Base-by-base conservation (phyloP, 2,113 vertebrate genomes). In the Planiliza haematocheilus region DNA sequence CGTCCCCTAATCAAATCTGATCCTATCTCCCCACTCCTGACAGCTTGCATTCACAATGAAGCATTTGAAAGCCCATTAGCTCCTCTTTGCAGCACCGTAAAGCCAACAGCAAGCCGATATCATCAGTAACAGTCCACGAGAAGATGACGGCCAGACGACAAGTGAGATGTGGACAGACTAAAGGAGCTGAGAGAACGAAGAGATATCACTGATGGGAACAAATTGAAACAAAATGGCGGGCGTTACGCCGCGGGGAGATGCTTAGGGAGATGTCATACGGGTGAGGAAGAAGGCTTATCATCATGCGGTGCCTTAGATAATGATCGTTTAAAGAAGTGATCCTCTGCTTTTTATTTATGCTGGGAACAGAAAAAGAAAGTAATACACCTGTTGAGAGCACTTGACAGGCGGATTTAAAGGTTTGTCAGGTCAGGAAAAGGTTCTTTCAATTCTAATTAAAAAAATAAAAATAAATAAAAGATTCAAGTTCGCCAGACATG, bases 41-140 rank as follows among this genome's bases (percentile, higher is more conserved):
- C 81, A 83, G 83, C 69, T 56, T 79, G 83, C 72, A 58, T 85
- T 90, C 85, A 89, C 82, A 78, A 81, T 77, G 76, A 82, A 89
- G 79, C 68, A 74, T 86, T 84, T 86, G 80, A 88, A 84, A 86
- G 74, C 82, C 84, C 87, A 89, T 89, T 87, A 87, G 83, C 77
- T 74, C 56, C 80, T 75, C 78, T 82, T 80, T 79, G 62, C 62
- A 64, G 69, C 41, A 12, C 41, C 21, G 39, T 52, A 65, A 80
- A 86, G 82, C 82, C 81, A 74, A 79, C 81, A 49, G 82, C 62
- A 46, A 67, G 60, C 74, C 13, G 84, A 86, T 89, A 85, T 83
- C 74, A 89, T 88, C 83, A 72, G 83, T 82, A 86, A 77, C 68
- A 61, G 83, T 88, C 86, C 77, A n/a, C 20, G 18, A 69, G 86